These are phyloP conservation scores for Falco rusticolus DNA, from an alignment of 2,797 vertebrate genomes.

Conservation along the genomic window DNA sequence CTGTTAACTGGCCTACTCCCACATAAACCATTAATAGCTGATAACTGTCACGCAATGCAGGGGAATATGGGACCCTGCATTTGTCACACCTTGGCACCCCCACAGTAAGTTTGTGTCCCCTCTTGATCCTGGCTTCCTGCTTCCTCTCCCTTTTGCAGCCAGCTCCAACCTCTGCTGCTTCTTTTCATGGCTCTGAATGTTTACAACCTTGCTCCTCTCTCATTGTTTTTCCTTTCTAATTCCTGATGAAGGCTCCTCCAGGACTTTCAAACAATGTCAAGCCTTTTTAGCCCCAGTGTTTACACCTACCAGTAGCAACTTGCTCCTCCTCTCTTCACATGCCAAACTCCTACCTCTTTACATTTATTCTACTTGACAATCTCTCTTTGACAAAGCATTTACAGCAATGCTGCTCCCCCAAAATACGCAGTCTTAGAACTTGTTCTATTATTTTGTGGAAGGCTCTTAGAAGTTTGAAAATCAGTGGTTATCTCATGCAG, in stretches of 20 bases:
- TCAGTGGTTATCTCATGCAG: neutral
- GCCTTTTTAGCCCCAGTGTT: neutral
- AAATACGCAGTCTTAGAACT: neutral
- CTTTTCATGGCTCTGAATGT: neutral
- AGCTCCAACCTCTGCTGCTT: neutral
- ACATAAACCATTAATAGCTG: neutral
- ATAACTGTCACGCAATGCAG: neutral
- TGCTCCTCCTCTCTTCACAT: neutral
- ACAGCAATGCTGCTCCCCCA: neutral
- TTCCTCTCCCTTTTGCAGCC: neutral
- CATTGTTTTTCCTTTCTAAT: neutral
- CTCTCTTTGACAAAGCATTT: neutral
- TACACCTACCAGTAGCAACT: neutral
- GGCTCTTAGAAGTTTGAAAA: neutral
- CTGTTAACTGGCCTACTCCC: neutral
- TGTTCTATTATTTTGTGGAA: neutral
- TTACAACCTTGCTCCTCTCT: neutral
- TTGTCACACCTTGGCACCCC: neutral
- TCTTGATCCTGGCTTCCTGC: neutral
- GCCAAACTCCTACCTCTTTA: neutral
- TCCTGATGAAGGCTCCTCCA: neutral
- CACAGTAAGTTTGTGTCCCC: neutral
- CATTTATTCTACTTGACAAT: neutral
- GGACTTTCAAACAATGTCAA: neutral
- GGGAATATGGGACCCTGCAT: neutral